These are phyloP conservation scores for Heliconius ismenius DNA, from an alignment of 2,888 invertebrate species.

Conservation along the genomic window DNA sequence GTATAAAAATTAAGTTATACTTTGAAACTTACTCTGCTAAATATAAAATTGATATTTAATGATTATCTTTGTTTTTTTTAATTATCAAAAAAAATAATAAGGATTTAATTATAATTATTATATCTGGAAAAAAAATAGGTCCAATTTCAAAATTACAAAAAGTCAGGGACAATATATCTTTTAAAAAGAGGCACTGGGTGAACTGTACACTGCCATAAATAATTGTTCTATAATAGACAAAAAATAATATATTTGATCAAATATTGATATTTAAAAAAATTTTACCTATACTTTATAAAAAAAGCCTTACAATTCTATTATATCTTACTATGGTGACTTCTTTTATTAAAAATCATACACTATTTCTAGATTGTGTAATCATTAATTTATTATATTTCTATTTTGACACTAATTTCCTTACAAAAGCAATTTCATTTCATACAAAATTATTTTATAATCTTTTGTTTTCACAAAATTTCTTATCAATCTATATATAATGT, in stretches of 20 bases:
- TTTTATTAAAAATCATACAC: background rate
- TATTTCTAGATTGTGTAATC: background rate
- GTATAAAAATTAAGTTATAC: constrained; percentile 26
- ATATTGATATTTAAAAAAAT: background rate
- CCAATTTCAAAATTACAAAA: background rate
- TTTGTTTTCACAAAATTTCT: constrained; percentile 15
- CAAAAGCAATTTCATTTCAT: constrained; percentile 11
- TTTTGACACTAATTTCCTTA: constrained; percentile 23
- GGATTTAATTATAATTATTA: background rate
- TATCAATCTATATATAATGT: constrained; percentile 12
- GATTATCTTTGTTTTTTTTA: background rate
- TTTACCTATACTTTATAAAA: background rate
- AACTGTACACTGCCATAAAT: background rate
- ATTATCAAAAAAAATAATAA: background rate
- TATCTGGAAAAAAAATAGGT: background rate
- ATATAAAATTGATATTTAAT: constrained; percentile 8
- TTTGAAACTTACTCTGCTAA: constrained; percentile 7
- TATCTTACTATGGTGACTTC: background rate
- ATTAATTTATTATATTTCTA: background rate
- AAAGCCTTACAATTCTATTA: background rate
- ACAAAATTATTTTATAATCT: constrained; percentile 24
- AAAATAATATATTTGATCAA: background rate
- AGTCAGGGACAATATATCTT: background rate
- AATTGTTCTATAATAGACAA: background rate
- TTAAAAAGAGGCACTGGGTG: background rate